Evolutionary conservation across 2,888 invertebrate species (phyloP), one percentile per base, ranked within the genome.

Genomic region (Maniola hyperantus): DNA sequence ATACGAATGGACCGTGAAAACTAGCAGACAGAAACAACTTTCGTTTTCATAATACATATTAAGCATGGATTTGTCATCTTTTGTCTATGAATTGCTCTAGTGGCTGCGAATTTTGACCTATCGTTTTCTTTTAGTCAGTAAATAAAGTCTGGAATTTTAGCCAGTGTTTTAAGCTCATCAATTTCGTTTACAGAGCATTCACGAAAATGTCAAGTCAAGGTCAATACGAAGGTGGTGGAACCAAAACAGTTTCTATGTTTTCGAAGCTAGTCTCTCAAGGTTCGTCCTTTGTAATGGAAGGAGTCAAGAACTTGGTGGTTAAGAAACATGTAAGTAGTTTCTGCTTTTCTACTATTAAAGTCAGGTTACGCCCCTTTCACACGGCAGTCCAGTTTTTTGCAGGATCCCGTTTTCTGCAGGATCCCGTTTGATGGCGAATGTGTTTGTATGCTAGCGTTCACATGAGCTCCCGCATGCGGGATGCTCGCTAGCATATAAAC

Each of bases 271-370:
- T 99, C 78, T 97, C 97, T 8, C 98, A 99, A 83, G 99, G 99
- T 26, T 99, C 99, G 0, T 97, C 98, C 44, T 99, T 99, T 85
- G 99, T 99, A 0, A 99, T 99, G 99, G 99, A 99, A 88, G 99
- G 99, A 46, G 99, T 99, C 0, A 98, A 99, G 89, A 99, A 99
- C 93, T 94, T 99, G 78, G 99, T 99, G 18, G 97, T 99, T 8
- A 99, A 99, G 89, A 96, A 97, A 92, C 99, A 99, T 91, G 97
- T 97, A 86, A 94, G 96, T 94, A 57, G 34, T 15, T 46, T 59
- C 20, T 42, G 5, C 18, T 18, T 1, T 18, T 48, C 48, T 34
- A 51, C 51, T 10, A 48, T 8, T 18, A 15, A 48, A 18, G 6
- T 44, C 42, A 42, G 13, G 8, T 8, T n/a, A n/a, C n/a, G n/a